Evolutionary conservation across 1,140 invertebrate species (phyloP).

Genomic region (Thaumetopoea pityocampa): DNA sequence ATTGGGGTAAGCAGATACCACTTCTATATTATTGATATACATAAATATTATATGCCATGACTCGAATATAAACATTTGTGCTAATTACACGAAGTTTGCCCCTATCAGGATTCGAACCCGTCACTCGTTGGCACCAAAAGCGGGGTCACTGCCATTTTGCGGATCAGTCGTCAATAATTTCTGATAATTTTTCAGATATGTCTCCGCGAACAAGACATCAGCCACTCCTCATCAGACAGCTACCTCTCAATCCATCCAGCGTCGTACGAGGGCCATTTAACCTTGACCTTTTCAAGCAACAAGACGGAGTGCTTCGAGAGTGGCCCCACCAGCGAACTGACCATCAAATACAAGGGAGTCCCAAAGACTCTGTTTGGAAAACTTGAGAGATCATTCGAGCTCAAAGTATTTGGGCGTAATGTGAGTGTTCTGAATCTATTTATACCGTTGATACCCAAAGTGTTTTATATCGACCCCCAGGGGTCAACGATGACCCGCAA

Average conservation of each 20-base stretch:
- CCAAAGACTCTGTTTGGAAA: slow-evolving; percentile 30
- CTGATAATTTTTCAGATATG: slow-evolving; percentile 31
- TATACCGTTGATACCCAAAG: too few relatives aligned
- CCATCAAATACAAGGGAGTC: slow-evolving; percentile 32
- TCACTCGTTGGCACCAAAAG: too few relatives aligned
- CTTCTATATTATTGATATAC: too few relatives aligned
- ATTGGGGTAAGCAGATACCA: too few relatives aligned
- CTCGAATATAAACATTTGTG: too few relatives aligned
- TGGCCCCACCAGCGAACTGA: slow-evolving; percentile 25
- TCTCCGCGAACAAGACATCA: slow-evolving; percentile 37
- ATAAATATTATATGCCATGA: too few relatives aligned
- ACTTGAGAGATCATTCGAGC: slow-evolving; percentile 39
- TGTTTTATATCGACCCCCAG: too few relatives aligned
- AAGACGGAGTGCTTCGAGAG: slow-evolving; percentile 19
- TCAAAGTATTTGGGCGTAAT: slow-evolving; percentile 36
- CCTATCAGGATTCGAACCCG: too few relatives aligned
- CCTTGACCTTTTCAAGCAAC: slow-evolving; percentile 25
- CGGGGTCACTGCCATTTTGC: neutral
- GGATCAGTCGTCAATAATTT: neutral
- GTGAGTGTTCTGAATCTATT: too few relatives aligned
- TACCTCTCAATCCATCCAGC: slow-evolving; percentile 39
- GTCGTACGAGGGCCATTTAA: slow-evolving; percentile 34
- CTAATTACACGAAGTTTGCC: too few relatives aligned
- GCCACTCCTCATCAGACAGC: slow-evolving; percentile 35
- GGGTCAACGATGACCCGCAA: too few relatives aligned